These are phyloP conservation scores for Kradibia gibbosae DNA, from an alignment of 1,140 invertebrate genomes.

Conservation along the genomic window DNA sequence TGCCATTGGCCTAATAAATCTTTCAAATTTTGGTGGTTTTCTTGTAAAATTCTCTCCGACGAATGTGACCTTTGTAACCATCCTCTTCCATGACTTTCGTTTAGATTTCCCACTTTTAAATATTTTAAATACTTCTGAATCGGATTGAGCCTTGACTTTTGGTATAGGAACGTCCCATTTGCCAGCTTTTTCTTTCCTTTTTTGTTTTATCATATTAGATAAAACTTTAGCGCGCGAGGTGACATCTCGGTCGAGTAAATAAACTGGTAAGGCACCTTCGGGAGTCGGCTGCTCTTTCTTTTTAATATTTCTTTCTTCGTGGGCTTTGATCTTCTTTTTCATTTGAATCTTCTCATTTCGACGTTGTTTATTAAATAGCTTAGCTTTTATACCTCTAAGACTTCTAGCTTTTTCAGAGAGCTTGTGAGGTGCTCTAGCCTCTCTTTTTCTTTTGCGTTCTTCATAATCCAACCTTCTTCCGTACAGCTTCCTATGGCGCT, in stretches of 20 bases:
- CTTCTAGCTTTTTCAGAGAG: slow-evolving; percentile 91
- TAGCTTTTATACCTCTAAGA: slow-evolving; percentile 96
- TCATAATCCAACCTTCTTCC: slow-evolving; percentile 98
- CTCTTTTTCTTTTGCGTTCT: slow-evolving; percentile 95
- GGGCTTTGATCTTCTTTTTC: slow-evolving; percentile 97
- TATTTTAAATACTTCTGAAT: slow-evolving; percentile 98
- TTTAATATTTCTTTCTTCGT: slow-evolving; percentile 92
- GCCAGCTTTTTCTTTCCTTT: slow-evolving; percentile 99
- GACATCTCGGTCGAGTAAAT: slow-evolving; percentile 96
- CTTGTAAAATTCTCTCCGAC: slow-evolving; percentile 99
- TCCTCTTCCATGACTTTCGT: slow-evolving; percentile 98
- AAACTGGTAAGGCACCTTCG: slow-evolving; percentile 95
- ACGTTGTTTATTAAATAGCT: slow-evolving; percentile 97
- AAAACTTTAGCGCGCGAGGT: slow-evolving; percentile 95
- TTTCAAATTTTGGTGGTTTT: slow-evolving; percentile 99
- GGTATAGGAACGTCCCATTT: slow-evolving; percentile 99
- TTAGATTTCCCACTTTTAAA: slow-evolving; percentile 95
- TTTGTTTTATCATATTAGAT: slow-evolving; percentile 99
- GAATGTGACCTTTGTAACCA: slow-evolving; percentile 99
- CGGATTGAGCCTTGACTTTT: slow-evolving; percentile 97
- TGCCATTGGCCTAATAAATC: slow-evolving; percentile 99
- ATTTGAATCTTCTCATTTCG: slow-evolving; percentile 99
- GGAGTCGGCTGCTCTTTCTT: slow-evolving; percentile 86
- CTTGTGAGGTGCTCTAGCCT: slow-evolving; percentile 94
- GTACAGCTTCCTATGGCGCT: slow-evolving; percentile 95